A percentile compares a stretch with the other conserved stretches of the same genome.
Conservation (phyloP, 2,113 vertebrate species). For the Ceyx melanurus region DNA sequence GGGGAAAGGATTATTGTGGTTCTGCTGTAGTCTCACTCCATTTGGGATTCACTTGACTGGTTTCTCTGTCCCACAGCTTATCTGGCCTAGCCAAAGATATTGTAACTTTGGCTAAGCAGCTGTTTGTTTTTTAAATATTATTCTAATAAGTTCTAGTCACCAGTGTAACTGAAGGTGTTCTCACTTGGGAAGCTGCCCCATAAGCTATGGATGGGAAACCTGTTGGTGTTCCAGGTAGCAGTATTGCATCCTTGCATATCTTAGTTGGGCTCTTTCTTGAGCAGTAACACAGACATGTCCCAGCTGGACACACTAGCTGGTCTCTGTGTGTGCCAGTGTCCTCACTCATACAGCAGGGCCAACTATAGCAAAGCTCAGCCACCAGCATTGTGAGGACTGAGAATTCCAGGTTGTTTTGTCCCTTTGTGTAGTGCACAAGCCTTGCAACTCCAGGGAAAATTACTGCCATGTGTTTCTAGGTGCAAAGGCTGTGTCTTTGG, state of each 20-base stretch:
- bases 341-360: background rate
- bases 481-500: background rate
- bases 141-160: background rate
- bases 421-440: rapidly evolving
- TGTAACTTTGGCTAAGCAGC: background rate
- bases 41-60: background rate
- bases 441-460: background rate
- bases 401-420: background rate
- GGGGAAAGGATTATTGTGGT: background rate
- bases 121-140: background rate
- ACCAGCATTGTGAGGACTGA: background rate
- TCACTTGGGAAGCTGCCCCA: background rate
- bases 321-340: background rate
- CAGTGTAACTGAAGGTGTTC: background rate
- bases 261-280: background rate
- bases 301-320: background rate
- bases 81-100: background rate
- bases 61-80: background rate
- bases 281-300: background rate
- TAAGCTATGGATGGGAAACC: background rate
- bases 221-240: background rate
- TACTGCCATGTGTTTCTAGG: background rate
- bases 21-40: background rate
- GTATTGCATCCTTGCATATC: background rate
- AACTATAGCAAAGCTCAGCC: background rate